These are phyloP conservation scores for Drosophila fulvimacula DNA, from an alignment of 2,888 invertebrate genomes.

Conservation along the genomic window DNA sequence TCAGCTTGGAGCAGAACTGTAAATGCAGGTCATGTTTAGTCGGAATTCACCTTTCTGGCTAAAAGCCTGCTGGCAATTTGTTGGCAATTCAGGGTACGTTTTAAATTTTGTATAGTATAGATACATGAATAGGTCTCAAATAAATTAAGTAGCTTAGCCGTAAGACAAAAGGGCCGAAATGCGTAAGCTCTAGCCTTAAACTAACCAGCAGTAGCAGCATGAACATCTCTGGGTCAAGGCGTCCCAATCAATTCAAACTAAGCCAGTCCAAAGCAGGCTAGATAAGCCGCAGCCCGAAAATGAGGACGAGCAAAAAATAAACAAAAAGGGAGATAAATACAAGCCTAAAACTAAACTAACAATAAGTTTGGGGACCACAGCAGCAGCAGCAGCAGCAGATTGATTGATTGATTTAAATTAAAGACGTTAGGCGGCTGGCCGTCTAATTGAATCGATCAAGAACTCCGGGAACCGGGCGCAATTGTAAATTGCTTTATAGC, in stretches of 20 bases:
- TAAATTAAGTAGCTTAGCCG: constrained; percentile 75
- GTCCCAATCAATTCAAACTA: constrained; percentile 56
- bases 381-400: constrained; percentile 32
- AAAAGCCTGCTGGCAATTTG: constrained; percentile 53
- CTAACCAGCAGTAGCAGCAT: constrained; percentile 32
- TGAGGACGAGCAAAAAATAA: constrained; percentile 6
- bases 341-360: constrained; percentile 54
- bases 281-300: constrained; percentile 47
- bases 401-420: constrained; percentile 79
- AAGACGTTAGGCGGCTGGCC: constrained; percentile 72
- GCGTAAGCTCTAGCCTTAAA: constrained; percentile 66
- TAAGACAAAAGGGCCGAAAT: constrained; percentile 60
- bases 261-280: constrained; percentile 55
- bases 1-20: constrained; percentile 15
- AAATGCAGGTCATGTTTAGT: constrained; percentile 46
- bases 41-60: constrained; percentile 31
- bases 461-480: constrained; percentile 29
- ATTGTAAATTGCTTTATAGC: constrained; percentile 78
- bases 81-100: constrained; percentile 61
- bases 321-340: constrained; percentile 10
- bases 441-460: constrained; percentile 73
- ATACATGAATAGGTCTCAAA: constrained; percentile 62
- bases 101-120: constrained; percentile 56
- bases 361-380: constrained; percentile 27
- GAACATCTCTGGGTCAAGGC: constrained; percentile 33